phyloP scores from a whole-genome alignment of 2,113 vertebrate species.

The Phyllopteryx taeniolatus region DNA sequence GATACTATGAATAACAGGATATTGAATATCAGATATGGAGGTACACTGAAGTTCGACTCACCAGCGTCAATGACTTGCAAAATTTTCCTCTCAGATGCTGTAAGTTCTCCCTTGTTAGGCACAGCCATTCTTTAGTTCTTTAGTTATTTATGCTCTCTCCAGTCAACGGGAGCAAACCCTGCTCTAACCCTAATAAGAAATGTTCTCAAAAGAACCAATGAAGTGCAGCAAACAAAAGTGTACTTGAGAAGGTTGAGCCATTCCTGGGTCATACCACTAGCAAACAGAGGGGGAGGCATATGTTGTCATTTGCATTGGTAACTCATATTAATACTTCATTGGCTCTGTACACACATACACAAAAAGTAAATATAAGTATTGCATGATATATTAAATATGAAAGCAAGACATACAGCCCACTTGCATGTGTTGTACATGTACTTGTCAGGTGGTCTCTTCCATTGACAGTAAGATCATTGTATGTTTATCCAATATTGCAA shows the following conservation, averaged over 20 bases:
- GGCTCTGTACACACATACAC: not conserved
- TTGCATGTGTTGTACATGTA: too few relatives aligned
- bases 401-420: too few relatives aligned
- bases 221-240: not conserved
- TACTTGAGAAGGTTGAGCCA: conserved; percentile 1
- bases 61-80: conserved; percentile 73
- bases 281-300: not conserved
- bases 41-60: conserved; percentile 15
- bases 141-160: not conserved
- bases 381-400: too few relatives aligned
- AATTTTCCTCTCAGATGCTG: conserved; percentile 76
- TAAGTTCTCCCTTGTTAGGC: conserved; percentile 74
- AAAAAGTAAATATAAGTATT: not conserved
- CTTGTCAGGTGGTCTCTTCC: too few relatives aligned
- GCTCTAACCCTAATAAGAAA: too few relatives aligned
- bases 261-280: conserved; percentile 40
- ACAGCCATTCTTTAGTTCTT: conserved; percentile 66
- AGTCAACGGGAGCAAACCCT: not conserved
- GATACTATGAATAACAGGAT: not conserved
- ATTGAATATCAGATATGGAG: not conserved
- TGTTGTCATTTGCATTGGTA: not conserved
- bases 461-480: too few relatives aligned
- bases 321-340: not conserved
- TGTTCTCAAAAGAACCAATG: not conserved
- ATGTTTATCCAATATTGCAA: too few relatives aligned